Percentiles rank a stretch among this genome's conserved stretches.
Conservation (phyloP, 1,140 invertebrate species). For the Sarcophaga peregrina region DNA sequence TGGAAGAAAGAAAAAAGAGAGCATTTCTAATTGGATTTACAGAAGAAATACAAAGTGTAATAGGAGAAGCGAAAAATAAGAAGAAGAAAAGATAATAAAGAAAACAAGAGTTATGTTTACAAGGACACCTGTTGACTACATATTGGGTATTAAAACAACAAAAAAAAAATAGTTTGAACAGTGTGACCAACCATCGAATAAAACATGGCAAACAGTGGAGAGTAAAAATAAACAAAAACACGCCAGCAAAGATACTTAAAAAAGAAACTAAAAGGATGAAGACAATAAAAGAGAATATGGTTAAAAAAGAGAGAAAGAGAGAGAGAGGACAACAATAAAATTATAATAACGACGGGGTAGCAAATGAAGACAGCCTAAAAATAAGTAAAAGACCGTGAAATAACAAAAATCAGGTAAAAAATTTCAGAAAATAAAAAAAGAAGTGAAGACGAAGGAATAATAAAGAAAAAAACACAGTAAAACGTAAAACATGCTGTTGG, state of each 20-base stretch:
- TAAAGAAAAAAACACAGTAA: too few species aligned
- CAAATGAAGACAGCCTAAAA: too few species aligned
- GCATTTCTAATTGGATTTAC: not conserved
- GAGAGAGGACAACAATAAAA: too few species aligned
- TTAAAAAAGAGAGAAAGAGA: not conserved
- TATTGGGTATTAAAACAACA: not conserved
- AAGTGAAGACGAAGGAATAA: too few species aligned
- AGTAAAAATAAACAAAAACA: not conserved
- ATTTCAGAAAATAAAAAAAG: too few species aligned
- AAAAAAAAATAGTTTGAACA: not conserved
- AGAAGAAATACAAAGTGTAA: too few species aligned
- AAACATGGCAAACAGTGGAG: not conserved
- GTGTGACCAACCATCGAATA: not conserved
- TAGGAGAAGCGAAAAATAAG: too few species aligned
- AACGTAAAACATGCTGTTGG: too few species aligned
- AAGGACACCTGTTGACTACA: not conserved
- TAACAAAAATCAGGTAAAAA: too few species aligned
- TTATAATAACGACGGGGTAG: too few species aligned
- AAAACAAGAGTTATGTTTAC: not conserved
- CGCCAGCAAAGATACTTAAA: not conserved
- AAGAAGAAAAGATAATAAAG: not conserved
- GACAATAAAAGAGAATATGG: not conserved
- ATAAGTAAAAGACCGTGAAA: too few species aligned
- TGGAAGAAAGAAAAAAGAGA: not conserved
- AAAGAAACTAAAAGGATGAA: not conserved